Base-by-base conservation (phyloP, 2,888 invertebrate genomes). In the Dicranocentrus wangi region DNA sequence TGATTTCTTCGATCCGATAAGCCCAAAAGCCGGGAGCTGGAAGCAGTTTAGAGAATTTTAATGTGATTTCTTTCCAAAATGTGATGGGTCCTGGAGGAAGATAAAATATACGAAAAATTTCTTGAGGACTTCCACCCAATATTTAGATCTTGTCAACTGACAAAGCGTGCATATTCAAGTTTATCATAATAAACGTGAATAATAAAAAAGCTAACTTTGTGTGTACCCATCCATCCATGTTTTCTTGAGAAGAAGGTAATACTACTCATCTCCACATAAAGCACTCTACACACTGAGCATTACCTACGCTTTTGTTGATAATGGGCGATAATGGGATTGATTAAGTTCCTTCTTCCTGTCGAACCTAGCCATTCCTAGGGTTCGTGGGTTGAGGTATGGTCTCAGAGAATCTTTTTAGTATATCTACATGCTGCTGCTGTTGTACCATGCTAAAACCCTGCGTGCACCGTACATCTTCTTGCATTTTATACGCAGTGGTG, bases 21-120 rank as follows among this genome's bases (percentile, higher is more conserved):
- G 19, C 25, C 66, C 75, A 75, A 75, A 66, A 10, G 43, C 27
- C 42, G 70, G n/a, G n/a, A n/a, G n/a, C n/a, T 78, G 78, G 78
- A 78, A 78, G 78, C 70, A 23, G 70, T 78, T 69, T 69, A 70
- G 78, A 78, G 78, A 78, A 78, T 78, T 78, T 78, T 78, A 78
- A 78, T 78, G 78, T 78, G 78, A 78, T 78, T 77, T 78, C 78
- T 78, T 78, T 27, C 70, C 76, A 25, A 69, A 77, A 27, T 51
- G 7, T 39, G 69, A 77, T 68, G 76, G 65, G 47, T 43, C 39
- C 55, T 78, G 53, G 13, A 17, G n/a, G 19, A 7, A 78, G 78
- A 78, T 78, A 70, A 78, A 78, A 39, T 7, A n/a, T 7, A 39
- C 39, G 39, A 39, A 13, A 51, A 78, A 47, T 58, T 47, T 77